Evolutionary conservation across 1,140 invertebrate species (phyloP).

Genomic region (Drosophila obscura): DNA sequence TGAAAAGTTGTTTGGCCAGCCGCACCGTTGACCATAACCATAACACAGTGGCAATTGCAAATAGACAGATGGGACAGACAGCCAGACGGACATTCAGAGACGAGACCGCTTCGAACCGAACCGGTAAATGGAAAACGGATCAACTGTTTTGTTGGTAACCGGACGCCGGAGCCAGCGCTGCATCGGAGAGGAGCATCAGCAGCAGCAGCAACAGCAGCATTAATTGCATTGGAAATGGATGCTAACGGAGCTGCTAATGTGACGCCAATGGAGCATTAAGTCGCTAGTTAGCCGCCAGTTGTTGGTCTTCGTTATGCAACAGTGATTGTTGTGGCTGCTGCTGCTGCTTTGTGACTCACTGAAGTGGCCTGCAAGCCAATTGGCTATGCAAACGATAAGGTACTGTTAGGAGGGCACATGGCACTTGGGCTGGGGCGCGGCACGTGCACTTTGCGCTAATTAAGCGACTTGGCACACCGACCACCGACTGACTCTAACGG

Average conservation of each 20-base stretch:
- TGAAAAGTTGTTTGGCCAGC: conserved; percentile 79
- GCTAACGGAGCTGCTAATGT: conserved; percentile 60
- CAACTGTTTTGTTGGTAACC: conserved; percentile 51
- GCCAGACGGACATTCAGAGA: conserved; percentile 11
- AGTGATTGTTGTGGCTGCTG: conserved; percentile 29
- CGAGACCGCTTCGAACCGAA: conserved; percentile 33
- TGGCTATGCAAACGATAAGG: background rate
- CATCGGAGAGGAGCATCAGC: conserved; percentile 45
- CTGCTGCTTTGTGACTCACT: conserved; percentile 28
- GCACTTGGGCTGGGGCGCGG: background rate
- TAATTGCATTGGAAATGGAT: conserved; percentile 69
- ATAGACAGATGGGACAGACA: conserved; percentile 9
- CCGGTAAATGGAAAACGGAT: conserved; percentile 65
- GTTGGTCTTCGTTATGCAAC: conserved; percentile 70
- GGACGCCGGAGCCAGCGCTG: conserved; percentile 47
- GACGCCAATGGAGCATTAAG: conserved; percentile 67
- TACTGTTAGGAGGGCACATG: too few species aligned
- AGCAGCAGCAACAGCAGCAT: conserved; percentile 13
- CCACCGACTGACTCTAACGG: background rate
- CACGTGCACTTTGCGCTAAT: conserved; percentile 57
- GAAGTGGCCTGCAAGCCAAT: conserved; percentile 3
- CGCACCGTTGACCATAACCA: conserved; percentile 72
- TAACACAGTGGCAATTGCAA: conserved; percentile 69
- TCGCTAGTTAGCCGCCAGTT: conserved; percentile 54
- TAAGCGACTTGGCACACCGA: conserved; percentile 40